Evolutionary conservation across 2,797 vertebrate genomes (phyloP).

Genomic region (Oceanodroma leucorhoa): DNA sequence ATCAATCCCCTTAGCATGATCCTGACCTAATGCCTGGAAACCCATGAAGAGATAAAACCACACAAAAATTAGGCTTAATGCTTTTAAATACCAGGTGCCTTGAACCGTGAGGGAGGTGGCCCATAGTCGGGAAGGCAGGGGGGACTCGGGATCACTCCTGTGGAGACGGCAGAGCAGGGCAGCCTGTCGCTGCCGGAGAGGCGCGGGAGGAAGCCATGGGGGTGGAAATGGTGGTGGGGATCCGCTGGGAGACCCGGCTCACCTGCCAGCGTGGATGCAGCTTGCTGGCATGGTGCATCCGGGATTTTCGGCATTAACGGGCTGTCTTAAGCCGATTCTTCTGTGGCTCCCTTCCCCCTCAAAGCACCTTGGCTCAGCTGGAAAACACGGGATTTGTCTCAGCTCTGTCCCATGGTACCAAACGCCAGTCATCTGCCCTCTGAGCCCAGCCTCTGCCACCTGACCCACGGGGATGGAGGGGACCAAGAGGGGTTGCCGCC

Average conservation of each 20-base stretch:
- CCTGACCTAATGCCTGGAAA: not conserved
- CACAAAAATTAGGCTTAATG: not conserved
- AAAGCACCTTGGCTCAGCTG: not conserved
- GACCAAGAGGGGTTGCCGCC: not conserved
- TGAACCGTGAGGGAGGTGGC: fast-evolving
- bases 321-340: not conserved
- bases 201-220: fast-evolving
- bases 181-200: fast-evolving
- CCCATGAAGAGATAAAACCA: not conserved
- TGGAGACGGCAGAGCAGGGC: fast-evolving
- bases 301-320: not conserved
- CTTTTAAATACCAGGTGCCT: not conserved
- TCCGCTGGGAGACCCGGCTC: not conserved
- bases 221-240: not conserved
- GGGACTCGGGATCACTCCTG: not conserved
- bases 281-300: fast-evolving
- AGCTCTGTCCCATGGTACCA: not conserved
- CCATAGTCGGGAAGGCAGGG: not conserved
- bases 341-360: not conserved
- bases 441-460: not conserved
- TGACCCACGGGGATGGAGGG: not conserved
- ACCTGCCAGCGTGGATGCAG: not conserved
- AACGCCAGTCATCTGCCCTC: not conserved
- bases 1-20: not conserved
- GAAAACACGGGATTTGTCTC: not conserved